phyloP scores from a whole-genome alignment of 1,140 invertebrate genomes.

The Stenopsyche tienmushanensis region DNA sequence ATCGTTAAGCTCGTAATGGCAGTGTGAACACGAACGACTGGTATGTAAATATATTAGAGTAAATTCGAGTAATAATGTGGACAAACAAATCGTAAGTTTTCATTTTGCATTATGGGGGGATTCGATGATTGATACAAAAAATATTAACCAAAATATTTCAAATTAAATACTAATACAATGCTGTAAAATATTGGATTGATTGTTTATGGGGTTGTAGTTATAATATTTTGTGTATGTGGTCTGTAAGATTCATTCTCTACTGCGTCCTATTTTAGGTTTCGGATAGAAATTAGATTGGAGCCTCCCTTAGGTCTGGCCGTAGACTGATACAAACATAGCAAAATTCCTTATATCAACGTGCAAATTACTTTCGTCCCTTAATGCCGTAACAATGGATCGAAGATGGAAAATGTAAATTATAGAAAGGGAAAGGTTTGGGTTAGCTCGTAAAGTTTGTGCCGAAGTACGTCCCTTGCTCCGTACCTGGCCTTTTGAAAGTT shows the following conservation, averaged over 20 bases:
- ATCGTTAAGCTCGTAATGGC: slow-evolving; percentile 20
- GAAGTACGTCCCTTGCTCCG: not conserved
- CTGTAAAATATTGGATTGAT: too few species aligned
- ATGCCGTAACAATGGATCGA: slow-evolving; percentile 3
- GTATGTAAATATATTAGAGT: not conserved
- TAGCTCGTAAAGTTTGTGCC: not conserved
- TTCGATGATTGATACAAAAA: not conserved
- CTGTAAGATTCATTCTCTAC: too few species aligned
- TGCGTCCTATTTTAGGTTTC: too few species aligned
- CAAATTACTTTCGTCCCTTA: not conserved
- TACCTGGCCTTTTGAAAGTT: not conserved
- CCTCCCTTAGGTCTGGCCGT: too few species aligned
- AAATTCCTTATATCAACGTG: too few species aligned
- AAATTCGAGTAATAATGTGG: not conserved
- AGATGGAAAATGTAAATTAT: slow-evolving; percentile 3
- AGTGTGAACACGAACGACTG: not conserved
- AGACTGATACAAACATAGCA: too few species aligned
- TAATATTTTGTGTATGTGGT: too few species aligned
- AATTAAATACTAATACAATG: too few species aligned
- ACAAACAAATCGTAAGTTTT: slow-evolving; percentile 3
- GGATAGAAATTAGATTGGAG: too few species aligned
- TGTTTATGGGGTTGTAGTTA: too few species aligned
- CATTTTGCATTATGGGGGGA: not conserved
- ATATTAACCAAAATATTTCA: too few species aligned
- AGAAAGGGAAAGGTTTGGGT: not conserved